phyloP scores from a whole-genome alignment of 2,888 invertebrate species.

The Hypsopygia costalis region DNA sequence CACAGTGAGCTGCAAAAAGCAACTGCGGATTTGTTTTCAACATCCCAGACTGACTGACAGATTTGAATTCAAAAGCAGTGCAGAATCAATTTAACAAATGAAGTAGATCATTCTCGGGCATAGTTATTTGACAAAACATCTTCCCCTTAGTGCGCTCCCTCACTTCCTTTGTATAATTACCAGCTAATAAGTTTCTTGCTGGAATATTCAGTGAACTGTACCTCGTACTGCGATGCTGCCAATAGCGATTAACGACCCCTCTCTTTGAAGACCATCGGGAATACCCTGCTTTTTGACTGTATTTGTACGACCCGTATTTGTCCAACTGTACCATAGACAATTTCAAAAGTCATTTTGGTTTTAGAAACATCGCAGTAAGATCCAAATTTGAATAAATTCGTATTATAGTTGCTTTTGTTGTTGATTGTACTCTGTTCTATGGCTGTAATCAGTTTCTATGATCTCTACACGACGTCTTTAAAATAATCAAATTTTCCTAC shows the following conservation, averaged over 20 bases:
- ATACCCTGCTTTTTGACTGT: constrained; percentile 7
- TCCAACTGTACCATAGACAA: too few relatives aligned
- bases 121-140: background rate
- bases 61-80: background rate
- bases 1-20: too few relatives aligned
- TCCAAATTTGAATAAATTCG: too few relatives aligned
- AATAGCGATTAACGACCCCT: constrained; percentile 53
- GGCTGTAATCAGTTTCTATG: too few relatives aligned
- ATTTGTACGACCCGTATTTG: constrained; percentile 4
- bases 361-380: too few relatives aligned
- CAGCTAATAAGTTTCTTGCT: constrained; percentile 64
- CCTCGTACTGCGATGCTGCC: constrained; percentile 47
- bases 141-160: constrained; percentile 26
- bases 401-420: too few relatives aligned
- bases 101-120: background rate
- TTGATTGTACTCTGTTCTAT: too few relatives aligned
- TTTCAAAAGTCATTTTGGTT: too few relatives aligned
- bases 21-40: too few relatives aligned
- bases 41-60: too few relatives aligned
- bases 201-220: constrained; percentile 54
- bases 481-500: too few relatives aligned
- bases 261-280: constrained; percentile 31
- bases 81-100: background rate
- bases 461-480: too few relatives aligned
- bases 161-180: constrained; percentile 76